A percentile compares a stretch with the other conserved stretches of the same genome.
Evolutionary conservation across 2,113 vertebrate genomes (phyloP).

Genomic region (Ginglymostoma cirratum): DNA sequence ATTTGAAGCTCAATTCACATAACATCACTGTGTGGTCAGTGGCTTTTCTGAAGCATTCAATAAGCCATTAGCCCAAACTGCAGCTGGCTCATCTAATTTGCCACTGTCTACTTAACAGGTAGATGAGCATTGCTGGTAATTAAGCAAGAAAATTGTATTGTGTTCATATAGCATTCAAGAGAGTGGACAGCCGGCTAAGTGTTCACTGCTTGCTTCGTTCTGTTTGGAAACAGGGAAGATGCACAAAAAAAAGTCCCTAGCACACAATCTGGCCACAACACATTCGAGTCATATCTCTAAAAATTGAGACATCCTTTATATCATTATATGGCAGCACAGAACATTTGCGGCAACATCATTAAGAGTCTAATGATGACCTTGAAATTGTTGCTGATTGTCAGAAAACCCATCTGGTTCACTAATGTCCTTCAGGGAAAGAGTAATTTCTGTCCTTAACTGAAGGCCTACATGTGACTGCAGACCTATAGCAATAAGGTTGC

Average conservation of each 20-base stretch:
- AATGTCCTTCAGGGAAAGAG: too few species aligned
- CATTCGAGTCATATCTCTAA: not conserved
- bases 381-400: too few species aligned
- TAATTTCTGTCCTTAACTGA: too few species aligned
- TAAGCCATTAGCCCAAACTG: constrained; percentile 1
- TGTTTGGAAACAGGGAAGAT: not conserved
- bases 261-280: not conserved
- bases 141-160: not conserved
- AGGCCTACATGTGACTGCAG: too few species aligned
- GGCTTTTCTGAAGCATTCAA: constrained; percentile 2
- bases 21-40: constrained; percentile 47
- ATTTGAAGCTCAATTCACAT: constrained; percentile 64
- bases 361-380: too few species aligned
- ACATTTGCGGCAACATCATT: not conserved
- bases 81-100: not conserved
- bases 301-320: not conserved
- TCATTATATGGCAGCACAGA: not conserved
- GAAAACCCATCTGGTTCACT: too few species aligned
- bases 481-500: too few species aligned
- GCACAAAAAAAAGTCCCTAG: not conserved
- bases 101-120: not conserved
- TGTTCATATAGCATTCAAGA: not conserved
- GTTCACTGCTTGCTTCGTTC: not conserved
- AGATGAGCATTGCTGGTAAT: not conserved
- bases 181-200: not conserved